A percentile compares a stretch with the other conserved stretches of the same genome.
Conservation (phyloP, 2,113 vertebrate genomes). For the Hassar affinis region DNA sequence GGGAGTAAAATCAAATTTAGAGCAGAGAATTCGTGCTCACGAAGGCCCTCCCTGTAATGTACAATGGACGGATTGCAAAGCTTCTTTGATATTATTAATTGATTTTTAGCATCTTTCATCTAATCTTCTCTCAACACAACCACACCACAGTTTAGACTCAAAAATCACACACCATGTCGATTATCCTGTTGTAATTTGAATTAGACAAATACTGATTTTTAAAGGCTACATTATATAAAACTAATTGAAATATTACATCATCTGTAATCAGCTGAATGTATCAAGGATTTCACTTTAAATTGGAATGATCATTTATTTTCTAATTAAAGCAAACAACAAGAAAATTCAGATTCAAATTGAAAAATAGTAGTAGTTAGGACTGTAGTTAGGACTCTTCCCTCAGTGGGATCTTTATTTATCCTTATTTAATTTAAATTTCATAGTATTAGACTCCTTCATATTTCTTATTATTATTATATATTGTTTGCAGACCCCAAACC, state of each 20-base stretch:
- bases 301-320: not conserved
- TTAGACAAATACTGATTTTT: not conserved
- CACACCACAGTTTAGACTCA: not conserved
- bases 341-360: not conserved
- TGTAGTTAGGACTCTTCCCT: no score
- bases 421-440: not conserved
- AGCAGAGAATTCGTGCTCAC: not conserved
- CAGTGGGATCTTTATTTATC: no score
- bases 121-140: not conserved
- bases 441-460: not conserved
- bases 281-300: not conserved
- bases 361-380: no score
- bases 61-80: constrained; percentile 3
- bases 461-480: not conserved
- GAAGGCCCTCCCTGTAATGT: not conserved
- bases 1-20: not conserved
- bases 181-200: not conserved
- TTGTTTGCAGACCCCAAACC: not conserved
- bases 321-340: not conserved
- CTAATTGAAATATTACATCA: not conserved
- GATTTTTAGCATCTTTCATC: not conserved
- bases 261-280: not conserved
- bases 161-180: not conserved
- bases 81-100: constrained; percentile 20
- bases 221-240: not conserved